Evolutionary conservation across 2,888 invertebrate genomes (phyloP).

Genomic region (Rotaria macrura): DNA sequence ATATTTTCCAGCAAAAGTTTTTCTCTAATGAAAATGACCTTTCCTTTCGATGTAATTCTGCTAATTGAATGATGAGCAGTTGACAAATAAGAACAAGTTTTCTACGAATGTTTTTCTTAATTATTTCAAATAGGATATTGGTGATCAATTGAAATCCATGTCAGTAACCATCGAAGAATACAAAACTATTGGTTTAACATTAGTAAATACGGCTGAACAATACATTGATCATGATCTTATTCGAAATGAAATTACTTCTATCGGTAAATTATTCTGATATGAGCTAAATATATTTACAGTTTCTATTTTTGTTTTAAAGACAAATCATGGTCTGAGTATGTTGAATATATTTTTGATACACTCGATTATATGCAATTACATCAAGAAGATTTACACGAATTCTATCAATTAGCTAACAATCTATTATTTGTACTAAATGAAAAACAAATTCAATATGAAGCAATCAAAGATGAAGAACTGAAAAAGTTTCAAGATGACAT

Average conservation of each 20-base stretch:
- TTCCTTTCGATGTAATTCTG: too few species aligned
- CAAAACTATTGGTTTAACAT: not conserved
- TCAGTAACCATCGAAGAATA: not conserved
- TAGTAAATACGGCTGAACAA: not conserved
- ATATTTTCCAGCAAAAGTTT: too few species aligned
- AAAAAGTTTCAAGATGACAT: not conserved
- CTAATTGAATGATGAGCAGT: too few species aligned
- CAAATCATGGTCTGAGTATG: not conserved
- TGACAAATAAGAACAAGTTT: too few species aligned
- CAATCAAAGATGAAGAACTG: not conserved
- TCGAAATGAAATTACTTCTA: not conserved
- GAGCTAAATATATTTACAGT: too few species aligned
- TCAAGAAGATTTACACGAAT: not conserved
- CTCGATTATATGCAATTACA: conserved; percentile 12
- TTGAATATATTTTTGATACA: not conserved
- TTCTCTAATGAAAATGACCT: too few species aligned
- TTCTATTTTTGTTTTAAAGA: not conserved
- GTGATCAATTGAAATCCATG: not conserved
- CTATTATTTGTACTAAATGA: not conserved
- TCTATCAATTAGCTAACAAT: not conserved
- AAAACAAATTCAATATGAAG: not conserved
- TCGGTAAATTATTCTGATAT: not conserved
- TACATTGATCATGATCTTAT: not conserved
- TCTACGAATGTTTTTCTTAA: not conserved
- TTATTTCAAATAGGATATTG: not conserved